phyloP scores from a whole-genome alignment of 2,888 invertebrate species.

The Nomada lathburiana region DNA sequence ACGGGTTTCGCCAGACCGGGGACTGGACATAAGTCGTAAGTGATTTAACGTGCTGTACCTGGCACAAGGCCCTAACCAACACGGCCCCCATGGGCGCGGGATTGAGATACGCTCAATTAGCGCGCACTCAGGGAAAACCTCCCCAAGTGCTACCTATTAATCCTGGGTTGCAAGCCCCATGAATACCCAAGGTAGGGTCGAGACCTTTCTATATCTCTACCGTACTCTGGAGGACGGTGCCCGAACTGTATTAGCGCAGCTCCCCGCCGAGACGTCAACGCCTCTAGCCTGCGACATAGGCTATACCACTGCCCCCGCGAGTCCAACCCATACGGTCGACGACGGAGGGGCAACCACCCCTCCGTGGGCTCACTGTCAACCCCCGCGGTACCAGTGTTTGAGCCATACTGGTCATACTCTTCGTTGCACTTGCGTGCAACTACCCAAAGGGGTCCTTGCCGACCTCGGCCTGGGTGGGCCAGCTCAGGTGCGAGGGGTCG shows the following conservation, averaged over 20 bases:
- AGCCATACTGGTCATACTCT: not conserved
- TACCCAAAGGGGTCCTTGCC: too few species aligned
- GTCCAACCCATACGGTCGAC: not conserved
- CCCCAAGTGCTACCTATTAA: too few species aligned
- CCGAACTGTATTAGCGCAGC: not conserved
- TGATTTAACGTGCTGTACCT: too few species aligned
- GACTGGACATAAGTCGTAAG: too few species aligned
- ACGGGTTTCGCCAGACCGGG: too few species aligned
- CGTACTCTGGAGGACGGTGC: not conserved
- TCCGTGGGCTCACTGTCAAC: not conserved
- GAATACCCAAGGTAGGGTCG: not conserved
- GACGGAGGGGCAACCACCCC: not conserved
- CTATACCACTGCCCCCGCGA: constrained; percentile 4
- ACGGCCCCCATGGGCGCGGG: too few species aligned
- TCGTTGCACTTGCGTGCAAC: too few species aligned
- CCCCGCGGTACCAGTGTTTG: not conserved
- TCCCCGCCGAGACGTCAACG: not conserved
- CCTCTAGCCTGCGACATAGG: constrained; percentile 2
- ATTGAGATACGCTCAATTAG: too few species aligned
- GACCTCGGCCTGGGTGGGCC: too few species aligned
- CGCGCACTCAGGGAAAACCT: too few species aligned
- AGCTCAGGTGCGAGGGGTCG: too few species aligned
- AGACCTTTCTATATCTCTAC: not conserved
- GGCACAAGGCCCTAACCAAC: too few species aligned
- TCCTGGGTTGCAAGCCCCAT: not conserved